These are phyloP conservation scores for Thalpophila matura DNA, from an alignment of 2,888 invertebrate species.

Conservation along the genomic window DNA sequence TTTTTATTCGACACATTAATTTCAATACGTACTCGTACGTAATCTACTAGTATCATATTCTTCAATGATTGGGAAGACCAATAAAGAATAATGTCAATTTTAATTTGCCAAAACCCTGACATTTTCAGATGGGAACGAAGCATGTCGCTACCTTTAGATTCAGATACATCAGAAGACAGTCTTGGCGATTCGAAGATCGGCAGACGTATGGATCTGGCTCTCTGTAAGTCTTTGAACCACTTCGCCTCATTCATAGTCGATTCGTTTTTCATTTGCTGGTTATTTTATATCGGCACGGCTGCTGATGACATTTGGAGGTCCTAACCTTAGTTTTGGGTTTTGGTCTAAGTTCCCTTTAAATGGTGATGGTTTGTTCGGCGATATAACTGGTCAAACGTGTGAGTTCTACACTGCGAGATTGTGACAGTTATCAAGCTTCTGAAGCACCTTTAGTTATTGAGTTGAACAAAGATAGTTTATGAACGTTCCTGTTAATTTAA, in stretches of 20 bases:
- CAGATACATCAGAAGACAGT: conserved; percentile 86
- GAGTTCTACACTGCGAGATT: conserved; percentile 66
- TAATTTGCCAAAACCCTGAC: conserved; percentile 45
- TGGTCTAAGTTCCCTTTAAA: conserved; percentile 54
- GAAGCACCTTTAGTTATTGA: conserved; percentile 11
- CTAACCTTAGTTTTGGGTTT: conserved; percentile 65
- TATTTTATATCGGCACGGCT: conserved; percentile 89
- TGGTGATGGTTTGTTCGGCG: conserved; percentile 71
- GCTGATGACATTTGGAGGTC: conserved; percentile 79
- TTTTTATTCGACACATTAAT: too few relatives aligned
- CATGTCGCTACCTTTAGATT: conserved; percentile 92
- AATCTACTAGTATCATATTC: too few relatives aligned
- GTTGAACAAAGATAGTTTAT: conserved; percentile 2
- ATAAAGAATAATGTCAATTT: conserved; percentile 20
- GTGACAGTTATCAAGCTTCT: conserved; percentile 45
- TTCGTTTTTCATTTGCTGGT: conserved; percentile 89
- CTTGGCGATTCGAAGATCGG: conserved; percentile 86
- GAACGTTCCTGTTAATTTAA: conserved; percentile 13
- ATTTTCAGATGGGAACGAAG: conserved; percentile 92
- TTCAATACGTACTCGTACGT: too few relatives aligned
- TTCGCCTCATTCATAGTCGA: conserved; percentile 76
- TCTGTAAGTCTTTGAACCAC: conserved; percentile 93
- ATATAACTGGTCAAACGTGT: conserved; percentile 72
- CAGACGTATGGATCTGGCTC: conserved; percentile 95
- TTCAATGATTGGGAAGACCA: conserved; percentile 16